Evolutionary conservation across 2,888 invertebrate species (phyloP).

Genomic region (Tachina grossa): DNA sequence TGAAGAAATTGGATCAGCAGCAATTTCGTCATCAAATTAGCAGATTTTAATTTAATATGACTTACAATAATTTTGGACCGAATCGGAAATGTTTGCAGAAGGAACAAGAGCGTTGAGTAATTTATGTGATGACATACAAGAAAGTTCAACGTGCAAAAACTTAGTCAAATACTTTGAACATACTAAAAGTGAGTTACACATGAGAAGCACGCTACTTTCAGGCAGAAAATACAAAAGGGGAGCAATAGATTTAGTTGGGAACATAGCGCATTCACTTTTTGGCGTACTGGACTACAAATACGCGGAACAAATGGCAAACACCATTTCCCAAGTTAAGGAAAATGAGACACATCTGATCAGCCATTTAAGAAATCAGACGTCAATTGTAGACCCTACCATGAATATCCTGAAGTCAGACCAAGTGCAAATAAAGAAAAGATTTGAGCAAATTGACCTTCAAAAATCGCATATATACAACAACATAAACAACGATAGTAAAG

Average conservation of each 20-base stretch:
- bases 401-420: constrained; percentile 31
- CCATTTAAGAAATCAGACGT: constrained; percentile 10
- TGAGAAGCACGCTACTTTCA: constrained; percentile 1
- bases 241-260: constrained; percentile 18
- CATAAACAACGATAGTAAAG: constrained; percentile 6
- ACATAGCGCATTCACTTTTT: constrained; percentile 6
- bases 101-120: not conserved
- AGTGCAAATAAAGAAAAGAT: constrained; percentile 11
- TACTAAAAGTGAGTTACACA: not conserved
- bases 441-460: constrained; percentile 11
- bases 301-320: constrained; percentile 36
- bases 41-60: constrained; percentile 36
- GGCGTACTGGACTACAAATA: too few species aligned
- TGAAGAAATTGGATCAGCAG: constrained; percentile 19
- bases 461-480: not conserved
- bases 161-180: constrained; percentile 15
- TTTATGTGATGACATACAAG: constrained; percentile 1
- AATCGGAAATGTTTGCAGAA: not conserved
- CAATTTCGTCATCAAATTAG: constrained; percentile 19
- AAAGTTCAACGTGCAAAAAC: constrained; percentile 1
- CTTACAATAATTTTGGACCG: constrained; percentile 3
- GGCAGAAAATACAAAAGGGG: constrained; percentile 2
- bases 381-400: constrained; percentile 28
- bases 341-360: not conserved
- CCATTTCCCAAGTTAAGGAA: constrained; percentile 3